Evolutionary conservation across 2,888 invertebrate genomes (phyloP), one percentile per base, ranked within the genome.

Genomic region (Scelioninae gen. 2): DNA sequence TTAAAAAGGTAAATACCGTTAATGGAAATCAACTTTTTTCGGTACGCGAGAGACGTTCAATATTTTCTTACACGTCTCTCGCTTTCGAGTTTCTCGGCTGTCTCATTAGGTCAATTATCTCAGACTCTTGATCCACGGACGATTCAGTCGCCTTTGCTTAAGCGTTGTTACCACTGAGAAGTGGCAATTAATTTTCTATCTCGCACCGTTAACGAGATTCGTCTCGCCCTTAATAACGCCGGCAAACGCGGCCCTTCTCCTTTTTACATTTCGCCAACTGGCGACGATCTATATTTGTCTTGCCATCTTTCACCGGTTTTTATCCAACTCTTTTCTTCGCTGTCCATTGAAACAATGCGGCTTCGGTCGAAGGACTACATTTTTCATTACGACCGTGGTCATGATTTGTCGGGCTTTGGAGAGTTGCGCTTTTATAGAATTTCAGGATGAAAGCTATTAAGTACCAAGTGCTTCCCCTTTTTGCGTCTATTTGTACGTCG

Each of bases 81-180:
- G 37, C 45, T 57, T 57, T 45, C 7, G 10, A 7, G 57, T 43
- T 57, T 55, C 68, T 64, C 57, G 41, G 37, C 69, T 53, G 72
- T 61, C 75, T 78, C 76, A 72, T 78, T 76, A 76, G 71, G 74
- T 70, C 68, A 77, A 76, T 77, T 76, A 76, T 70, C 74, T 60
- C n/a, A 53, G 43, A 58, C 60, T 55, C 37, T 37, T 64, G 72
- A 70, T 75, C 64, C 73, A 64, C 63, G 64, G 52, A 19, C 58
- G 33, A 57, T 70, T 53, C 39, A 46, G 53, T 39, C 45, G 63
- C 60, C 52, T 61, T 18, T 50, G 43, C 63, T 52, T 41, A 45
- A 63, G 57, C 55, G 70, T 52, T 58, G 64, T 53, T 71, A 53
- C 52, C 58, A 60, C 53, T 63, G 46, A 70, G 57, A 46, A 55